Base-by-base conservation (phyloP, 2,113 vertebrate genomes). In the Fukomys damarensis region DNA sequence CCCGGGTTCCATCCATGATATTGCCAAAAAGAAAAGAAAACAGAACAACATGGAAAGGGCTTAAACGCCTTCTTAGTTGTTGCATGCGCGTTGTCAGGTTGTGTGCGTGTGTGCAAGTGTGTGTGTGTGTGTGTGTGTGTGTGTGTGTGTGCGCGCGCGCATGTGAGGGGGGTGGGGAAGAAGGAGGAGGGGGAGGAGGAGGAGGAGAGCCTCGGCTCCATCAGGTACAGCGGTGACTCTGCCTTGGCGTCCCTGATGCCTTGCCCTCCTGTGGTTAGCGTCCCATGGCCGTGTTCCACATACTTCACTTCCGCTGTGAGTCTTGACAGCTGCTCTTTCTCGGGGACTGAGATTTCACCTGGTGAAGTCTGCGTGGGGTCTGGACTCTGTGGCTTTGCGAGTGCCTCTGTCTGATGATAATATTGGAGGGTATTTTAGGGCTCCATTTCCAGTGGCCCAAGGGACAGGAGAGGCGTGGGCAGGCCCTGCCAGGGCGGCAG, bases 351-450 rank as follows among this genome's bases (percentile, higher is more conserved):
- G 83, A 56, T 74, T 85, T 92, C 92, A 61, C 30, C 84, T 70
- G 94, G 84, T 70, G 94, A 95, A 90, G 80, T 86, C 86, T 32
- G 24, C 4, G 16, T 12, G 35, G 84, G 41, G 83, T 97, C n/a
- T 80, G 83, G n/a, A 97, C 61, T 94, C 85, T 70, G 30, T 70
- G 30, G 35, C 56, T 91, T 97, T 92, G 72, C 59, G 93, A 94
- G 95, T 54, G 46, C 68, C 87, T 94, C 88, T 94, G 93, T 61
- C 70, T 96, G 79, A 96, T 88, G 92, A 56, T 77, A 92, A 93
- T 72, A 82, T 79, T 68, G 95, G 96, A 94, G 96, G 72, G 94
- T 59, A 82, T 83, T 98, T 96, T 97, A 97, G 90, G 96, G 17
- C 93, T 91, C 98, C 93, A 93, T 86, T 93, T 96, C 83, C 59